A percentile compares a stretch with the other conserved stretches of the same genome.
phyloP scores from a whole-genome alignment of 2,113 vertebrate genomes.

The Limanda limanda region DNA sequence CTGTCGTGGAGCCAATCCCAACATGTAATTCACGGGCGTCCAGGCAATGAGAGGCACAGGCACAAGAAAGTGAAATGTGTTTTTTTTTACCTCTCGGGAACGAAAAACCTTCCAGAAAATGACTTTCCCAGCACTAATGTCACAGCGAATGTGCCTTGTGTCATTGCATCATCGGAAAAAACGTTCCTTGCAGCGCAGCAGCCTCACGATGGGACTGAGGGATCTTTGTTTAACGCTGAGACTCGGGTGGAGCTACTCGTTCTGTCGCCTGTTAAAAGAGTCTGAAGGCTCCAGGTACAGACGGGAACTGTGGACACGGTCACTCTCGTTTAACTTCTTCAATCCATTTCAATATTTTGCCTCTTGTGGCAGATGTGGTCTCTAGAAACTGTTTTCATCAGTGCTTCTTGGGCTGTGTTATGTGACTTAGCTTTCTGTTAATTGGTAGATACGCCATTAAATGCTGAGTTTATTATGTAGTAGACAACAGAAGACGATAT shows the following conservation, averaged over 20 bases:
- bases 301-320: constrained; percentile 14
- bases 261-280: constrained; percentile 54
- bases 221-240: constrained; percentile 59
- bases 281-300: constrained; percentile 18
- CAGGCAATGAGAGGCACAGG: constrained; percentile 46
- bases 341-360: no score
- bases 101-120: constrained; percentile 52
- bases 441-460: no score
- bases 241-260: constrained; percentile 52
- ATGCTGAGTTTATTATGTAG: no score
- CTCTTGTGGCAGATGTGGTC: no score
- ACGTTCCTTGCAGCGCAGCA: constrained; percentile 41
- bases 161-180: constrained; percentile 74
- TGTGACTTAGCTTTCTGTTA: no score
- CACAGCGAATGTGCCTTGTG: constrained; percentile 55
- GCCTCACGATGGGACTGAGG: constrained; percentile 68
- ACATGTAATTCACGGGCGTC: constrained; percentile 65
- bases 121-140: constrained; percentile 63
- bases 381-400: no score
- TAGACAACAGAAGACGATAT: no score
- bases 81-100: constrained; percentile 58
- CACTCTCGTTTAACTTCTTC: not conserved
- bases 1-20: constrained; percentile 70
- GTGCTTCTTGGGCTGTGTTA: no score
- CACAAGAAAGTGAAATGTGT: constrained; percentile 57